These are phyloP conservation scores for Eriocheir sinensis DNA, from an alignment of 1,140 invertebrate genomes.

Conservation along the genomic window DNA sequence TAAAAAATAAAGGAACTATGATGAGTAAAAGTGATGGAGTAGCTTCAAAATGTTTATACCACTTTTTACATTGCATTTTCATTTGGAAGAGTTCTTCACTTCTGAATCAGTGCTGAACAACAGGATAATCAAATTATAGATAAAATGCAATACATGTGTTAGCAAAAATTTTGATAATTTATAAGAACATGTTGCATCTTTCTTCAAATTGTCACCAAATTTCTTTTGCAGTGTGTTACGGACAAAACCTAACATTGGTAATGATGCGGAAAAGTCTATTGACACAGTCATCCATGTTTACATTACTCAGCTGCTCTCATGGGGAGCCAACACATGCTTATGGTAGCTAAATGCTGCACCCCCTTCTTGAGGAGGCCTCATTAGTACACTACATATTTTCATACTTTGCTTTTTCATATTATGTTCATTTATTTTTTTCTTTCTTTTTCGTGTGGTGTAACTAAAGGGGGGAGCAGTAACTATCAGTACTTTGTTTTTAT, in stretches of 20 bases:
- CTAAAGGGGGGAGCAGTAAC: too few relatives aligned
- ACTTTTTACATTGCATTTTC: not conserved
- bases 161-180: not conserved
- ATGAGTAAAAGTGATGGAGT: not conserved
- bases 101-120: not conserved
- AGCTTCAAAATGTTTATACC: not conserved
- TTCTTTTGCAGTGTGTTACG: too few relatives aligned
- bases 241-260: too few relatives aligned
- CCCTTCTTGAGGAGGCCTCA: too few relatives aligned
- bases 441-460: too few relatives aligned
- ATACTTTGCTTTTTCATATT: too few relatives aligned
- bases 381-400: too few relatives aligned
- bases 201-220: not conserved
- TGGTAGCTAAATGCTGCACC: not conserved
- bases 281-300: not conserved
- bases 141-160: not conserved
- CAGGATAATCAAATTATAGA: not conserved
- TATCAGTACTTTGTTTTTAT: too few relatives aligned
- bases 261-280: too few relatives aligned
- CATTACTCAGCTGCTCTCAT: not conserved
- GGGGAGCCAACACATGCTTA: not conserved
- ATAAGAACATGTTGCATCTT: not conserved
- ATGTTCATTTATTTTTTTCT: too few relatives aligned
- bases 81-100: not conserved
- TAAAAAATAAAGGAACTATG: too few relatives aligned